Evolutionary conservation across 2,113 vertebrate genomes (phyloP).

Genomic region (Orycteropus afer): DNA sequence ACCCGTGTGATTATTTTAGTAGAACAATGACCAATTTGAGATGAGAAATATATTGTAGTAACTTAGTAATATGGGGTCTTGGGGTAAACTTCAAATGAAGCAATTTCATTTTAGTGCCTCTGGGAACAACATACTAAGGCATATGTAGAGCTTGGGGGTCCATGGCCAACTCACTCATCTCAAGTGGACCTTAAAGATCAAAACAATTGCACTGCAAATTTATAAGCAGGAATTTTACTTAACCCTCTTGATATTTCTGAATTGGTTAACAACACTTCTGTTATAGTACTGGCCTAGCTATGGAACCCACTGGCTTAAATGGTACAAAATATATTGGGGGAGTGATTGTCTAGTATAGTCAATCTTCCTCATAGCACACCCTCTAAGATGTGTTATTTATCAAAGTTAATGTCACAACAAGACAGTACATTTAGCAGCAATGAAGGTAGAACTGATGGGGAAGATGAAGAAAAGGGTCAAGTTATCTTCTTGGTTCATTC

Average conservation of each 20-base stretch:
- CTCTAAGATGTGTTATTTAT: slow-evolving; percentile 40
- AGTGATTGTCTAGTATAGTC: neutral
- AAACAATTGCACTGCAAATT: slow-evolving; percentile 38
- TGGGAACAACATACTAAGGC: slow-evolving; percentile 14
- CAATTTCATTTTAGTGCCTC: slow-evolving; percentile 26
- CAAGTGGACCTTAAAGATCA: neutral
- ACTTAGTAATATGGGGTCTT: neutral
- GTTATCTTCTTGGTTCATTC: neutral
- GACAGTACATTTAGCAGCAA: neutral
- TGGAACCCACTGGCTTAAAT: slow-evolving; percentile 21
- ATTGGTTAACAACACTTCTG: neutral
- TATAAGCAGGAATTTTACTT: neutral
- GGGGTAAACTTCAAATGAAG: slow-evolving; percentile 7
- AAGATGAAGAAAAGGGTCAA: slow-evolving; percentile 8
- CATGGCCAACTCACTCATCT: slow-evolving; percentile 1
- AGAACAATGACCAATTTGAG: neutral
- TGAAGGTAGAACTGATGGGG: neutral
- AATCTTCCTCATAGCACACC: neutral
- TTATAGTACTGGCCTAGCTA: neutral
- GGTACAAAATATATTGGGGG: neutral
- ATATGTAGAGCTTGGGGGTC: neutral
- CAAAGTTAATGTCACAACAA: slow-evolving; percentile 28
- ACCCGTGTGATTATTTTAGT: neutral
- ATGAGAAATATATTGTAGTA: slow-evolving; percentile 20
- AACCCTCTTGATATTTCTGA: slow-evolving; percentile 23